Percentiles rank a stretch among this genome's conserved stretches.
These are phyloP conservation scores for Sphaerophoria taeniata DNA, from an alignment of 2,888 invertebrate species.

Conservation along the genomic window DNA sequence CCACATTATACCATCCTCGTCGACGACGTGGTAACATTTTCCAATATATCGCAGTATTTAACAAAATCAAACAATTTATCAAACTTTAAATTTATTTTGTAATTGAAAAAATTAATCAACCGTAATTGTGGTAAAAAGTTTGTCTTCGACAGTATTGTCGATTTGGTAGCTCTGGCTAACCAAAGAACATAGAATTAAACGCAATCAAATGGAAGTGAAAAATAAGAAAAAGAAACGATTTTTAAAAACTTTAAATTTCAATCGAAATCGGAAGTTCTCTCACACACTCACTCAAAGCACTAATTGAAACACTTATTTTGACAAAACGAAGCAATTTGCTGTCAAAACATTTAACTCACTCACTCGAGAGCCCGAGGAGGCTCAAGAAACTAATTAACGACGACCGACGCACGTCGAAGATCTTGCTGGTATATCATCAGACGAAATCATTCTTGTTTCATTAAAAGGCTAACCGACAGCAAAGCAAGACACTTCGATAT, in stretches of 20 bases:
- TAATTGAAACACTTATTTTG: constrained; percentile 38
- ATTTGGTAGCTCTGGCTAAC: constrained; percentile 25
- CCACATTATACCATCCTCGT: constrained; percentile 81
- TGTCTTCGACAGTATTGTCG: not conserved
- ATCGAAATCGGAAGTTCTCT: constrained; percentile 15
- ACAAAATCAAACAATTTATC: not conserved
- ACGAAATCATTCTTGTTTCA: not conserved
- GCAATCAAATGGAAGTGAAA: constrained; percentile 13
- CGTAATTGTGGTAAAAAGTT: constrained; percentile 33
- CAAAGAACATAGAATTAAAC: constrained; percentile 25
- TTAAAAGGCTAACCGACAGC: too few relatives aligned
- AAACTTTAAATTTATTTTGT: not conserved
- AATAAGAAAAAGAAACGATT: not conserved
- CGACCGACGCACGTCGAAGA: constrained; percentile 5
- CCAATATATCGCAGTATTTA: not conserved
- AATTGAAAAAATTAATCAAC: constrained; percentile 57
- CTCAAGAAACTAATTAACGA: constrained; percentile 51
- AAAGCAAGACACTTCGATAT: constrained; percentile 39
- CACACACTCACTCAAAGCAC: constrained; percentile 50
- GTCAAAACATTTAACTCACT: constrained; percentile 46
- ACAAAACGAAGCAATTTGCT: constrained; percentile 45
- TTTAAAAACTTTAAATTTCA: not conserved
- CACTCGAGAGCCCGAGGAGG: constrained; percentile 4
- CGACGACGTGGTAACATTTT: constrained; percentile 81
- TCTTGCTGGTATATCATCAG: not conserved